A percentile compares a stretch with the other conserved stretches of the same genome.
These are phyloP conservation scores for Oxycera nigricornis DNA, from an alignment of 2,888 invertebrate genomes.

Conservation along the genomic window DNA sequence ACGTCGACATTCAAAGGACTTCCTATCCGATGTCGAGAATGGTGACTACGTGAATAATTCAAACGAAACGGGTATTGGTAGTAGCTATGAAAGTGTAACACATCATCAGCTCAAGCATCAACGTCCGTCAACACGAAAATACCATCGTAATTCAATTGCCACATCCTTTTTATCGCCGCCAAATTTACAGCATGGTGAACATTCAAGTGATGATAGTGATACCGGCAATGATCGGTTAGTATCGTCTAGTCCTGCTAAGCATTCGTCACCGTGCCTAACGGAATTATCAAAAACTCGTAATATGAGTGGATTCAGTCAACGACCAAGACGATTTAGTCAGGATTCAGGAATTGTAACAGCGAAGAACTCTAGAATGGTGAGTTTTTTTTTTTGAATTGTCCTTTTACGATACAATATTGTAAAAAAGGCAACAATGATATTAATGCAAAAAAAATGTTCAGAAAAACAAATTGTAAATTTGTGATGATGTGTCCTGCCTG, in stretches of 20 bases:
- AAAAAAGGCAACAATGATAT: too few relatives aligned
- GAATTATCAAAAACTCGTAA: slow-evolving; percentile 33
- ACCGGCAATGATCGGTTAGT: slow-evolving; percentile 51
- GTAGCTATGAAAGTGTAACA: slow-evolving; percentile 42
- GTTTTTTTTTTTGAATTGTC: background rate
- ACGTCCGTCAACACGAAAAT: background rate
- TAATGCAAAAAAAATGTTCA: too few relatives aligned
- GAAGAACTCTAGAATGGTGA: slow-evolving; percentile 46
- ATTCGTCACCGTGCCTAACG: slow-evolving; percentile 51
- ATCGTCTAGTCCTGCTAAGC: slow-evolving; percentile 59
- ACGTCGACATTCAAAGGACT: slow-evolving; percentile 20
- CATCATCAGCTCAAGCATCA: background rate
- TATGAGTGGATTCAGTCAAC: slow-evolving; percentile 47
- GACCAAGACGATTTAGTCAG: slow-evolving; percentile 58
- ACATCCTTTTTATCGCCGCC: slow-evolving; percentile 41
- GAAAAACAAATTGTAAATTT: too few relatives aligned
- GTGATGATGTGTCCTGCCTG: too few relatives aligned
- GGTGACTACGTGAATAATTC: slow-evolving; percentile 30
- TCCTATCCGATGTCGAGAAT: slow-evolving; percentile 14
- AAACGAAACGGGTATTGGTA: slow-evolving; percentile 45
- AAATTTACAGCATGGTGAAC: slow-evolving; percentile 24
- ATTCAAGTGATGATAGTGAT: slow-evolving; percentile 7
- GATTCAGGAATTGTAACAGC: slow-evolving; percentile 58
- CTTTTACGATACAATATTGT: too few relatives aligned
- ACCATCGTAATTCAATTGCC: slow-evolving; percentile 45